Base-by-base conservation (phyloP, 2,888 invertebrate genomes). In the Pseudococcus longispinus region DNA sequence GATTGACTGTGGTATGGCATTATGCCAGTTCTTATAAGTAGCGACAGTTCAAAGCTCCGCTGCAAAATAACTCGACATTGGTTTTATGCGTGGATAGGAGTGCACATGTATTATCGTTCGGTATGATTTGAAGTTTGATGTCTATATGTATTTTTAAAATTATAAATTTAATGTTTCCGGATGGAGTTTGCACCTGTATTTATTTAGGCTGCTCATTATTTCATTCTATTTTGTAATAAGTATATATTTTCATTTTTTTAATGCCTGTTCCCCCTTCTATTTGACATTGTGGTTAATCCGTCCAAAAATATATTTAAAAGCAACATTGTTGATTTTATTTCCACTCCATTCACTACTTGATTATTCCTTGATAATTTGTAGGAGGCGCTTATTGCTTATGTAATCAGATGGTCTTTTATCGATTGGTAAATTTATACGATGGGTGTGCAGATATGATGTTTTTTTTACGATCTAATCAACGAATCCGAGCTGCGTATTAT, bases 11-110 rank as follows among this genome's bases (percentile, higher is more conserved):
- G 13, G 23, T 29, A 18, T 74, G 74, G 74, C 74, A 18, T 29
- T n/a, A 4, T 18, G 74, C 74, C 74, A 74, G 70, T 29, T 70
- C 15, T 70, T 29, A n/a, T n/a, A 70, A 74, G 74, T 32, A 74
- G 6, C 32, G 37, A 32, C 37, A 32, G 74, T 74, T 74, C 74
- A 74, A 74, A 74, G 74, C 74, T 74, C 74, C 37, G 32, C 37
- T 37, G 32, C 74, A 18, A 74, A 74, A 74, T 74, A 74, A 74
- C 37, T 37, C 37, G 5, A 37, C 37, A 37, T 74, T 74, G 8
- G 29, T 74, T 74, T 74, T 37, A 74, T 37, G 29, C 18, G 74
- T 9, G 37, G 18, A 29, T 74, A 37, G 5, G 9, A 37, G n/a
- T n/a, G n/a, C 37, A 37, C 9, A 37, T n/a, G n/a, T n/a, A 74